Conservation (phyloP, 2,888 invertebrate genomes). For the Eudasyphora cyanicolor region DNA sequence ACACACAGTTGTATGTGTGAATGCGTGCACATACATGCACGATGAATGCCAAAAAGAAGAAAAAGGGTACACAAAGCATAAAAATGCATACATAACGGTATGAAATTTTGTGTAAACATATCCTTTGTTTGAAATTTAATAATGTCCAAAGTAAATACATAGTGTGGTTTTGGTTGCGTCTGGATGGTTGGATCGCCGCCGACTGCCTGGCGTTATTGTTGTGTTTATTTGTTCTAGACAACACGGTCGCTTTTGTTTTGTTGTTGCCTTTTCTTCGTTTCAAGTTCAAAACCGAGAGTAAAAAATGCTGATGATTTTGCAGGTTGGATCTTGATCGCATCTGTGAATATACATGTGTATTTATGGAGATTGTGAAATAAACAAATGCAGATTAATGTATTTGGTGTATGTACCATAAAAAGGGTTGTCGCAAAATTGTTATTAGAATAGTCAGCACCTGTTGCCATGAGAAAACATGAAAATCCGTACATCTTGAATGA, state of each 20-base stretch:
- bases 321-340: not conserved
- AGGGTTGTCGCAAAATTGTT: no score
- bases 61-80: not conserved
- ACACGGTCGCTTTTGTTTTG: not conserved
- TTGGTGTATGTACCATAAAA: not conserved
- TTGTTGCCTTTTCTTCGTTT: not conserved
- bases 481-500: no score
- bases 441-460: no score
- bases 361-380: not conserved
- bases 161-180: not conserved
- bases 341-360: not conserved
- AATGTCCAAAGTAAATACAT: conserved; percentile 14
- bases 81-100: conserved; percentile 6
- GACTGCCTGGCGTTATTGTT: not conserved
- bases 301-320: not conserved
- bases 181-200: no score
- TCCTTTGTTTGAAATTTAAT: conserved; percentile 32
- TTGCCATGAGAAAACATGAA: no score
- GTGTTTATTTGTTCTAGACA: conserved; percentile 1
- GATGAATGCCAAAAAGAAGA: not conserved
- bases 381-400: not conserved
- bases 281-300: conserved; percentile 11
- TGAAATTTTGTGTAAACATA: conserved; percentile 19
- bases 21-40: not conserved
- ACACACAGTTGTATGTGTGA: not conserved